Evolutionary conservation across 2,888 invertebrate species (phyloP), one percentile per base, ranked within the genome.

Genomic region (Hydrotaea cyrtoneurina): DNA sequence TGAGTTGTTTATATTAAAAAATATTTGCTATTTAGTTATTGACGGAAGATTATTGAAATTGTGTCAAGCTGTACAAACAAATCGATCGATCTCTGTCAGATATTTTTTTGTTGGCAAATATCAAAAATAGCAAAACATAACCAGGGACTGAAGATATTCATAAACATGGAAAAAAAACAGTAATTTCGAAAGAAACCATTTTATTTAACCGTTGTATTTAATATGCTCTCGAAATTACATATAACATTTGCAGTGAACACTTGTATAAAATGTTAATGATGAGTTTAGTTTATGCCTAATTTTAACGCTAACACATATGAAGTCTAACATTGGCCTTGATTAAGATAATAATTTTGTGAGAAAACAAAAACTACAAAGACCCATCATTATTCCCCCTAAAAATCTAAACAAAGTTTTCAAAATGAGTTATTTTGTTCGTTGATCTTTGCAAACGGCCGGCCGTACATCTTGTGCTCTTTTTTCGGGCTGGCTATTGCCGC

Each of bases 301-400:
- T 17, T 43, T 21, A 17, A 75, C 53, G 13, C 71, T 71, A 55
- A n/a, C 19, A 64, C 78, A 72, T 55, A n/a, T 76, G 75, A 55
- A n/a, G 39, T 26, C 64, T 55, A 50, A 72, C 62, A 78, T 36
- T 75, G 82, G 71, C 78, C 82, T 82, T 82, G 78, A 75, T 75
- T 62, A 69, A 26, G 26, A 78, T 26, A 77, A 77, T 64, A 31
- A 31, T n/a, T n/a, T n/a, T n/a, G n/a, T n/a, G n/a, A n/a, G 3
- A 50, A 66, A 31, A 73, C 13, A 36, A n/a, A n/a, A 13, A 53
- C 19, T 36, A 31, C 21, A 57, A 55, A 57, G 15, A 73, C 26
- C 36, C 31, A 7, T 62, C 19, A 53, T 78, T 72, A 53, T 23
- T 21, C 59, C n/a, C 50, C 50, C 50, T 50, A 59, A 59, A n/a